Evolutionary conservation across 2,888 invertebrate genomes (phyloP), one percentile per base, ranked within the genome.

Genomic region (Dendrolimus houi): DNA sequence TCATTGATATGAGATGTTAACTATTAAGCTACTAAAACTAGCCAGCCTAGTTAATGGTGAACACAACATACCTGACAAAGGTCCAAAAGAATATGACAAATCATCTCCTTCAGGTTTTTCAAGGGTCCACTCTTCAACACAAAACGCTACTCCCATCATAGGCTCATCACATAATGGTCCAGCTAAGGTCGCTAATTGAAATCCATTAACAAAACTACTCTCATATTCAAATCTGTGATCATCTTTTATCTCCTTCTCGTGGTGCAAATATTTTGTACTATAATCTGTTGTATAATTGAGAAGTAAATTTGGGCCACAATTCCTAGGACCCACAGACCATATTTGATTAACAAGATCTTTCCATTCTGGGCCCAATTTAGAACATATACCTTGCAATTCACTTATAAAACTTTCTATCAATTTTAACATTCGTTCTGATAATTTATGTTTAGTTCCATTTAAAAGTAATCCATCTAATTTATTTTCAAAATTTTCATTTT

Each of bases 111-210:
- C 84, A 10, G 69, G 72, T 55, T 79, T 74, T 52, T 91, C 89
- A 52, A 95, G 77, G 0, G 87, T 91, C 96, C 98, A 99, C 66
- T 96, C 95, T 69, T 97, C 96, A 1, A 99, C 92, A 57, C 96
- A 91, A 85, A 99, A 98, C 14, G 95, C 96, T 1, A 99, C 97
- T 1, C 99, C 99, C 90, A 95, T 96, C 95, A 99, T 95, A 1
- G 98, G 98, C 77, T 99, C 99, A 71, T 98, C 98, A 84, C 99
- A 99, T 54, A 99, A 81, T 0, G 99, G 99, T 0, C 99, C 99
- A 53, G 97, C 94, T 57, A 95, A 83, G 41, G 97, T 94, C 8
- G 96, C 96, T 81, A 97, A 83, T 92, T 97, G 96, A 83, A 98
- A 95, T 9, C 97, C 97, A 83, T 96, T 96, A 6, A 97, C 92